phyloP scores from a whole-genome alignment of 2,113 vertebrate species.

The Archilochus colubris region DNA sequence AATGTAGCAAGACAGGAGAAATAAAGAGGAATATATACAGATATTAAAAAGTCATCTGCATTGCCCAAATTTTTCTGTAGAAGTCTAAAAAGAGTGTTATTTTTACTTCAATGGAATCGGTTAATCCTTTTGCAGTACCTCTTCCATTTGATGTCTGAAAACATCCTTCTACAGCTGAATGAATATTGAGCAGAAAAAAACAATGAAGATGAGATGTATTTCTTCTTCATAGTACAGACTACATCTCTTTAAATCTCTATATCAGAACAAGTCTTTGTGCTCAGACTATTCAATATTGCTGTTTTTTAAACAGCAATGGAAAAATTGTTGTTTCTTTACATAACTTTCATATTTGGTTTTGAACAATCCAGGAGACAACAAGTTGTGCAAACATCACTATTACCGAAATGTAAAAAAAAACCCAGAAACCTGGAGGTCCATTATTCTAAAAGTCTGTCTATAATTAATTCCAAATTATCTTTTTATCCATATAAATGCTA shows the following conservation, averaged over 20 bases:
- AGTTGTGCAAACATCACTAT: background rate
- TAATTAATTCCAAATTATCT: background rate
- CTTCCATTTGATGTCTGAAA: constrained; percentile 6
- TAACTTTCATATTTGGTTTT: background rate
- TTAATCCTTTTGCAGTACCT: background rate
- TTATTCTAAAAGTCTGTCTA: background rate
- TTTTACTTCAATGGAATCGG: background rate
- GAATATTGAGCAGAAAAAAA: constrained; percentile 1
- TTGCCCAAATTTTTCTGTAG: background rate
- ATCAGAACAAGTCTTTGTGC: background rate
- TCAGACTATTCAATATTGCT: background rate
- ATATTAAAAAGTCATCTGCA: background rate
- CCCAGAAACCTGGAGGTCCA: background rate
- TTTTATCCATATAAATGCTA: background rate
- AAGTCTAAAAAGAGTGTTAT: background rate
- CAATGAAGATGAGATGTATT: background rate
- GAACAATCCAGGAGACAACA: background rate
- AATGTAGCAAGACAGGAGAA: background rate
- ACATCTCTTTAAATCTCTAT: background rate
- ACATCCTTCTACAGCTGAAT: background rate
- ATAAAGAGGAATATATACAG: background rate
- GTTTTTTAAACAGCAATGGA: background rate
- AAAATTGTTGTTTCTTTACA: background rate
- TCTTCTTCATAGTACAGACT: background rate
- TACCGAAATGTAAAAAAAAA: background rate